These are phyloP conservation scores for Pteruthius melanotis DNA, from an alignment of 2,113 vertebrate genomes.

Conservation along the genomic window DNA sequence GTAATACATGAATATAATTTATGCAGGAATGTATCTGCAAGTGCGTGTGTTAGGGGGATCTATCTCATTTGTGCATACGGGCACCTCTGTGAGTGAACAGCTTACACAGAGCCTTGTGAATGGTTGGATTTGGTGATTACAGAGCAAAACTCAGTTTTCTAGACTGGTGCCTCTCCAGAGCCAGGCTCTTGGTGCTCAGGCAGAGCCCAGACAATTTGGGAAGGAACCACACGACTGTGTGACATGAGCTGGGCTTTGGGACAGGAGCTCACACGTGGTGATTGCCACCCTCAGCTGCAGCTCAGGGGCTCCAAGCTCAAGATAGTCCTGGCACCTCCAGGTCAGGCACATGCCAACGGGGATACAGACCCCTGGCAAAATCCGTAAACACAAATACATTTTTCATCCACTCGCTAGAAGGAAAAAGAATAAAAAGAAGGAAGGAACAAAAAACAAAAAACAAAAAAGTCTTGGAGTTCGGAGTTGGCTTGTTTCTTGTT, in stretches of 20 bases:
- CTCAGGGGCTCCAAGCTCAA: neutral
- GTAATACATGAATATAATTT: constrained; percentile 37
- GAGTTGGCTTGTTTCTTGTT: neutral
- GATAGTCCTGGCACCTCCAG: neutral
- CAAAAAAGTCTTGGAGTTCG: fast-evolving
- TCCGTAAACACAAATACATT: neutral
- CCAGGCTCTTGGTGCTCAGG: neutral
- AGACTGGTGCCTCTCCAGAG: neutral
- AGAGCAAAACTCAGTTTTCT: neutral
- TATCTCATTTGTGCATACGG: fast-evolving
- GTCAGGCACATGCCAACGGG: fast-evolving
- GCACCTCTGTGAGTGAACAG: neutral
- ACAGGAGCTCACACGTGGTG: fast-evolving
- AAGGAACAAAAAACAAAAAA: no score
- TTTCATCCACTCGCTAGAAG: neutral
- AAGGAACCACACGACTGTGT: fast-evolving
- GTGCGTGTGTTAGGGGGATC: fast-evolving
- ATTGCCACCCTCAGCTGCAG: neutral
- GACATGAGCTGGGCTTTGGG: neutral
- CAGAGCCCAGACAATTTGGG: neutral
- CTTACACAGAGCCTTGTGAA: neutral
- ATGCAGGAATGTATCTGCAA: neutral
- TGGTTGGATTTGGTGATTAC: neutral
- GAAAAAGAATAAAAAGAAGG: neutral
- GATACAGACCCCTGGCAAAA: neutral